Conservation (phyloP, 2,113 vertebrate genomes). For the rat (Rattus norvegicus) region DNA sequence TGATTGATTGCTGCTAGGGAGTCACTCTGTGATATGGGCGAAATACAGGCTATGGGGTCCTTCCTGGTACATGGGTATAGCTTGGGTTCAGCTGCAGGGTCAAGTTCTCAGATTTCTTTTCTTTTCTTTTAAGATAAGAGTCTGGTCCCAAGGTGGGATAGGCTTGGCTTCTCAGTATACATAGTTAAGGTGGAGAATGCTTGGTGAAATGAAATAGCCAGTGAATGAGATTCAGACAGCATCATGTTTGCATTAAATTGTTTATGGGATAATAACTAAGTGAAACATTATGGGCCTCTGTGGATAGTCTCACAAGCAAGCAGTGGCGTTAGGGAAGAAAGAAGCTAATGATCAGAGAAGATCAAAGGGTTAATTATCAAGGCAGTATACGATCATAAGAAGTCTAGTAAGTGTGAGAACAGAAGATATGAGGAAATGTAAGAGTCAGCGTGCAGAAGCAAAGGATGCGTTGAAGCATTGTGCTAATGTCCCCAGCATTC, state of each 20-base stretch:
- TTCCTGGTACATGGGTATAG: too few relatives aligned
- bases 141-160: too few relatives aligned
- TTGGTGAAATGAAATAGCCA: neutral
- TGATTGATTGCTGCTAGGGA: too few relatives aligned
- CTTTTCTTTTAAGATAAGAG: too few relatives aligned
- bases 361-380: too few relatives aligned
- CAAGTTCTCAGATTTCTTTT: too few relatives aligned
- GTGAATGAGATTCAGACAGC: neutral
- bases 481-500: neutral
- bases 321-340: neutral
- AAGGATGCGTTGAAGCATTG: rapidly evolving
- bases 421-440: neutral
- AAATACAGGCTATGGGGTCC: too few relatives aligned
- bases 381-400: neutral
- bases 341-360: neutral
- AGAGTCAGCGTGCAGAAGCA: too few relatives aligned
- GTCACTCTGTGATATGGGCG: too few relatives aligned
- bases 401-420: neutral
- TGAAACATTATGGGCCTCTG: neutral
- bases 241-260: neutral
- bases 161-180: too few relatives aligned
- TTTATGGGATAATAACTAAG: neutral
- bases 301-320: neutral
- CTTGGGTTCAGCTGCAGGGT: too few relatives aligned
- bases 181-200: neutral